Evolutionary conservation across 2,797 vertebrate species (phyloP).

Genomic region (Tachyglossus aculeatus): DNA sequence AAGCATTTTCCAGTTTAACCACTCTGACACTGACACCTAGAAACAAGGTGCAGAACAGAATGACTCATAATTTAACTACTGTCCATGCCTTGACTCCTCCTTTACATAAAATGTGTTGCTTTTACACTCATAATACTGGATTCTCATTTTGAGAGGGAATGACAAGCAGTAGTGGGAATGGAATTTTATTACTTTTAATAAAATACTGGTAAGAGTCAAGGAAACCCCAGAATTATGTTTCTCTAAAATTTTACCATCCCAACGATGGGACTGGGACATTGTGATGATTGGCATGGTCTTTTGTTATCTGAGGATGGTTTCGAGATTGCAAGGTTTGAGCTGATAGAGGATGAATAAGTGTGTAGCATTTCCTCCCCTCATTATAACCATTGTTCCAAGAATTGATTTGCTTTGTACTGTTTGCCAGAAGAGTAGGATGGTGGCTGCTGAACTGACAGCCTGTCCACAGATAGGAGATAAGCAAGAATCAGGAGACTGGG

Average conservation of each 20-base stretch:
- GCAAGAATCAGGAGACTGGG: neutral
- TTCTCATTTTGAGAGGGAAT: neutral
- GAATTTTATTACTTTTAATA: too few species aligned
- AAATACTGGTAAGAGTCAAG: too few species aligned
- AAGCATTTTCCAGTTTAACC: neutral
- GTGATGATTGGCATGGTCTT: neutral
- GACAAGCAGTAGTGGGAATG: too few species aligned
- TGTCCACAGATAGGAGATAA: constrained; percentile 4
- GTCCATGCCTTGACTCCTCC: too few species aligned
- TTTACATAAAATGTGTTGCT: neutral
- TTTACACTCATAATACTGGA: neutral
- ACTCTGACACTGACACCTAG: neutral
- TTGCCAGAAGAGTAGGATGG: neutral
- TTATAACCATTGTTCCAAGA: constrained; percentile 29
- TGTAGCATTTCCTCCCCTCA: constrained; percentile 12
- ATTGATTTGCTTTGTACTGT: neutral
- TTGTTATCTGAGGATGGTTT: neutral
- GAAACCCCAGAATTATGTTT: too few species aligned
- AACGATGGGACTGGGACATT: too few species aligned
- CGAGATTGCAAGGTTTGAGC: neutral
- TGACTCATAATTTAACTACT: neutral
- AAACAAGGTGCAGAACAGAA: constrained; percentile 4
- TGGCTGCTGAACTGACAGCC: neutral
- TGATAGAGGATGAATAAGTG: neutral
- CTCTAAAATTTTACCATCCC: too few species aligned